Evolutionary conservation across 2,888 invertebrate genomes (phyloP).

Genomic region (Leucania comma): DNA sequence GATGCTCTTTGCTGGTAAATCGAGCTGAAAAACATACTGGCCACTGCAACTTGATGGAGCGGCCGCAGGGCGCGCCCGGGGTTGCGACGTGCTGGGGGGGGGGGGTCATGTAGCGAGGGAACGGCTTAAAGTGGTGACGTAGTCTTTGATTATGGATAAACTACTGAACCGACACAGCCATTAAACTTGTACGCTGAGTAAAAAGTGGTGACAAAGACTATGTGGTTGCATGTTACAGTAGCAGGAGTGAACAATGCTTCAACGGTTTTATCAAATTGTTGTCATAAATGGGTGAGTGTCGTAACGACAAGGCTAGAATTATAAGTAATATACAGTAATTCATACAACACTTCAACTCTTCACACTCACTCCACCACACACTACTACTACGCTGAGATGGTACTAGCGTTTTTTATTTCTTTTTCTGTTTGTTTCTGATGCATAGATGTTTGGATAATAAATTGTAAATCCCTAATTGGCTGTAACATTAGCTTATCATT

Average conservation of each 20-base stretch:
- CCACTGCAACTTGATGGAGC: constrained; percentile 26
- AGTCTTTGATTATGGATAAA: background rate
- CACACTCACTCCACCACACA: too few species aligned
- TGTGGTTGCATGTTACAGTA: background rate
- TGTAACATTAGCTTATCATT: too few species aligned
- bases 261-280: background rate
- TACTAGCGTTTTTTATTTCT: too few species aligned
- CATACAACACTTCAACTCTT: too few species aligned
- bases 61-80: background rate
- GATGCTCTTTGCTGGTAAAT: constrained; percentile 56
- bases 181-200: background rate
- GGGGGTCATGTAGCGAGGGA: background rate
- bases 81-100: background rate
- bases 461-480: too few species aligned
- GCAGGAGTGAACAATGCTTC: background rate
- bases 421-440: too few species aligned
- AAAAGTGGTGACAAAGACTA: background rate
- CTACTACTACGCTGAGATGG: too few species aligned
- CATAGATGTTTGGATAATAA: too few species aligned
- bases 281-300: background rate
- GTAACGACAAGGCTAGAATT: too few species aligned
- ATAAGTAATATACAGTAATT: too few species aligned
- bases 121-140: background rate
- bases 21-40: constrained; percentile 60
- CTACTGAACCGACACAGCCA: background rate